Conservation (phyloP, 2,888 invertebrate species). For the Drosophila atripex region DNA sequence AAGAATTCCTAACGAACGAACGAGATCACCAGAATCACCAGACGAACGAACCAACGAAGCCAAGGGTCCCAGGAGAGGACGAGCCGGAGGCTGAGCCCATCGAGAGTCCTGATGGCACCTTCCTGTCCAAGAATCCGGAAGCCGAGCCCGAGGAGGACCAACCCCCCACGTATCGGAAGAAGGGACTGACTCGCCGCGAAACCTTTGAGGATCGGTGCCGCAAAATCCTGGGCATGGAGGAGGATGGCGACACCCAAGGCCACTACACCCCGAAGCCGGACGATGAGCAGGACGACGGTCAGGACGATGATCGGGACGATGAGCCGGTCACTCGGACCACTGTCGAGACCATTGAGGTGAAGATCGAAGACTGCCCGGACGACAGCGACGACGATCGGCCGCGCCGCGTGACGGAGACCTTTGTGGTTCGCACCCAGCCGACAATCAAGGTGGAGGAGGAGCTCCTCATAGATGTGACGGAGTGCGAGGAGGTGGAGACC, state of each 20-base stretch:
- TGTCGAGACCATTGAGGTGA: conserved; percentile 70
- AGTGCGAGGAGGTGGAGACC: conserved; percentile 28
- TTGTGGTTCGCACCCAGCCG: conserved; percentile 54
- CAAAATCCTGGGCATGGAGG: conserved; percentile 88
- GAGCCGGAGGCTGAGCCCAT: conserved; percentile 17
- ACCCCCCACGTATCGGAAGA: conserved; percentile 84
- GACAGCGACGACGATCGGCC: conserved; percentile 71
- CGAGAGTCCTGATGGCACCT: conserved; percentile 75
- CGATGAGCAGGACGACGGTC: conserved; percentile 21
- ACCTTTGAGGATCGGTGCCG: conserved; percentile 90
- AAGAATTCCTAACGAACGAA: conserved; percentile 70
- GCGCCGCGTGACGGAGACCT: conserved; percentile 50
- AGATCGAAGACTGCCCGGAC: conserved; percentile 81
- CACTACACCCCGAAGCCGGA: conserved; percentile 53
- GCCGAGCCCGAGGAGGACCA: conserved; percentile 42
- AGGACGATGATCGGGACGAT: conserved; percentile 48
- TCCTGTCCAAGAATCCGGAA: conserved; percentile 63
- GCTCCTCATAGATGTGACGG: conserved; percentile 44
- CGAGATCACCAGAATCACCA: conserved; percentile 31
- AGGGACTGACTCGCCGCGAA: conserved; percentile 87
- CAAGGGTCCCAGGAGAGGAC: neutral
- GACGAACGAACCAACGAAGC: conserved; percentile 7
- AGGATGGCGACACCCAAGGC: conserved; percentile 80
- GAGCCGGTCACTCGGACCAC: conserved; percentile 27
- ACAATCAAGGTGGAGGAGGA: conserved; percentile 62